phyloP scores from a whole-genome alignment of 2,888 invertebrate genomes.

The Caenorhabditis macrosperma region DNA sequence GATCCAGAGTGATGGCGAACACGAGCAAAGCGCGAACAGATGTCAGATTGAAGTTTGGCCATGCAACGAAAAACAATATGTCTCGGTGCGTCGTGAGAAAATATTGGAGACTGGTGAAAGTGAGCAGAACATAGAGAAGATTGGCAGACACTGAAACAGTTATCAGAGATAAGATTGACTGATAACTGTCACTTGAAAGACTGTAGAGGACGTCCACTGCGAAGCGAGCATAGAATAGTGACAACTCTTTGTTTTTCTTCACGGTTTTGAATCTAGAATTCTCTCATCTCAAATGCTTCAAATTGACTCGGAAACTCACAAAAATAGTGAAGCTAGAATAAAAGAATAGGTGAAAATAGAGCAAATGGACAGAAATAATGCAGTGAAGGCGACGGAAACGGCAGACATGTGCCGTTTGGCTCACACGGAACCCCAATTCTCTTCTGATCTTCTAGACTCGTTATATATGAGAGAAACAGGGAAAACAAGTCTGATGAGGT shows the following conservation, averaged over 20 bases:
- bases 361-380: background rate
- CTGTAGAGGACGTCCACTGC: background rate
- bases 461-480: background rate
- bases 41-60: background rate
- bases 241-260: background rate
- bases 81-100: background rate
- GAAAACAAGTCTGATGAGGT: background rate
- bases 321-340: background rate
- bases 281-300: background rate
- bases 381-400: background rate
- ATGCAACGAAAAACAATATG: background rate
- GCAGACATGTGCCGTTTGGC: background rate
- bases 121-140: background rate
- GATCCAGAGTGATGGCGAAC: background rate
- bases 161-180: background rate
- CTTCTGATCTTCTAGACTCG: background rate
- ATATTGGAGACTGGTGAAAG: background rate
- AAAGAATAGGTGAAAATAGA: background rate
- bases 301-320: background rate
- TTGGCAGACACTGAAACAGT: background rate
- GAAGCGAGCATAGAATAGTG: background rate
- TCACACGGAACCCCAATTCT: background rate
- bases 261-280: conserved; percentile 10
- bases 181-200: background rate
- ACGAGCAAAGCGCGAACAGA: background rate